Evolutionary conservation across 2,888 invertebrate species (phyloP).

Genomic region (Brachypalpus laphriformis): DNA sequence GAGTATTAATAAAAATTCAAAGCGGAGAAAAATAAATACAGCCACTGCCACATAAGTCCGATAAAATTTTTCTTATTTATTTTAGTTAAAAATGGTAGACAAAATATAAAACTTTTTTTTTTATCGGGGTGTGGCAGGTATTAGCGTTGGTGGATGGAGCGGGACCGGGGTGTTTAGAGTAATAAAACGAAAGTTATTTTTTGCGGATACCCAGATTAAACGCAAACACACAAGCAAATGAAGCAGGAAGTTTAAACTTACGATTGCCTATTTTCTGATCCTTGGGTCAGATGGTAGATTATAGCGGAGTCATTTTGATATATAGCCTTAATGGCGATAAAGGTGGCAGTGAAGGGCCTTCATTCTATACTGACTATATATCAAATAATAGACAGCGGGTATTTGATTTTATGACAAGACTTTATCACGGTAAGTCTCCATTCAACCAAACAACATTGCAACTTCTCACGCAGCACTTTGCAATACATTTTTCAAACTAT

Average conservation of each 20-base stretch:
- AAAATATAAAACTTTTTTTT: slow-evolving; percentile 24
- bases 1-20: slow-evolving; percentile 55
- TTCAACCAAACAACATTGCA: too few relatives aligned
- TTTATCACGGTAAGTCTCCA: too few relatives aligned
- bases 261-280: not conserved
- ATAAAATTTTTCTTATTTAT: slow-evolving; percentile 32
- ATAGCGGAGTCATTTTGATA: not conserved
- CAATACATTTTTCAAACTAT: too few relatives aligned
- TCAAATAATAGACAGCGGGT: too few relatives aligned
- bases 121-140: slow-evolving; percentile 14
- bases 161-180: not conserved
- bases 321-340: not conserved
- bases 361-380: too few relatives aligned
- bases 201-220: slow-evolving; percentile 23
- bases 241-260: slow-evolving; percentile 22
- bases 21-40: slow-evolving; percentile 33
- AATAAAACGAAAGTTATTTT: slow-evolving; percentile 35
- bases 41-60: slow-evolving; percentile 52
- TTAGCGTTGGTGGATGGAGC: not conserved
- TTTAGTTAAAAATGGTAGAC: slow-evolving; percentile 27
- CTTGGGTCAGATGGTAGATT: not conserved
- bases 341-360: too few relatives aligned
- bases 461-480: too few relatives aligned
- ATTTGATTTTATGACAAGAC: too few relatives aligned
- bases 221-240: slow-evolving; percentile 9